These are phyloP conservation scores for Athripsodes cinereus DNA, from an alignment of 2,888 invertebrate genomes.

Conservation along the genomic window DNA sequence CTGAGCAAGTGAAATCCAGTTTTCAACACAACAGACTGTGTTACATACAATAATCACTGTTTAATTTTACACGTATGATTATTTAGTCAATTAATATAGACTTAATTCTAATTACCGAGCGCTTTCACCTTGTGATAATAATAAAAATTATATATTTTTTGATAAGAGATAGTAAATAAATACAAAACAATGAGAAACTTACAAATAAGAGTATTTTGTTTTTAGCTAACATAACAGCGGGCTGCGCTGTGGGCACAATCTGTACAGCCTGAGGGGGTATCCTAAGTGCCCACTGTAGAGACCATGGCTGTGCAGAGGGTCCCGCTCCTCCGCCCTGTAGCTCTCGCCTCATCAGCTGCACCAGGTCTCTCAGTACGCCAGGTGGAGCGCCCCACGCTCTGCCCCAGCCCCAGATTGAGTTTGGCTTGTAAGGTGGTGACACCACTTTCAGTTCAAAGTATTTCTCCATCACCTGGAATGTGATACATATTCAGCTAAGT, in stretches of 20 bases:
- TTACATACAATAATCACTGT: no score
- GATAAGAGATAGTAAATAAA: no score
- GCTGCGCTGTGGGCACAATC: constrained; percentile 85
- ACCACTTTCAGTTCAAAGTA: constrained; percentile 89
- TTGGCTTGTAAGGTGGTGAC: constrained; percentile 86
- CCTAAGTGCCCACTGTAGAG: constrained; percentile 85
- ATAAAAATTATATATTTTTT: no score
- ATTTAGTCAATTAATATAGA: no score
- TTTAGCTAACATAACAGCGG: constrained; percentile 78
- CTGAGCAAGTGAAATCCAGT: no score
- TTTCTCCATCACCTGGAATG: constrained; percentile 75
- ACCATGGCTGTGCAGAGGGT: constrained; percentile 73
- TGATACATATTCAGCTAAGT: no score
- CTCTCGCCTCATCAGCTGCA: constrained; percentile 72
- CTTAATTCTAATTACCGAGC: no score
- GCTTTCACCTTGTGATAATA: no score
- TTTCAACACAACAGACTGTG: no score
- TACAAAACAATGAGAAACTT: constrained; percentile 49
- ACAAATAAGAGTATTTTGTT: constrained; percentile 91
- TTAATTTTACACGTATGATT: no score
- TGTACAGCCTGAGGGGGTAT: constrained; percentile 85
- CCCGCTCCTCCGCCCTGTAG: constrained; percentile 56
- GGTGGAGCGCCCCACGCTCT: constrained; percentile 78
- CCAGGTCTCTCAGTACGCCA: constrained; percentile 85
- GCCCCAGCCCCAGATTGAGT: constrained; percentile 80